Percentiles rank a stretch among this genome's conserved stretches.
Evolutionary conservation across 1,140 invertebrate genomes (phyloP).

Genomic region (Scaptomyza pallida): DNA sequence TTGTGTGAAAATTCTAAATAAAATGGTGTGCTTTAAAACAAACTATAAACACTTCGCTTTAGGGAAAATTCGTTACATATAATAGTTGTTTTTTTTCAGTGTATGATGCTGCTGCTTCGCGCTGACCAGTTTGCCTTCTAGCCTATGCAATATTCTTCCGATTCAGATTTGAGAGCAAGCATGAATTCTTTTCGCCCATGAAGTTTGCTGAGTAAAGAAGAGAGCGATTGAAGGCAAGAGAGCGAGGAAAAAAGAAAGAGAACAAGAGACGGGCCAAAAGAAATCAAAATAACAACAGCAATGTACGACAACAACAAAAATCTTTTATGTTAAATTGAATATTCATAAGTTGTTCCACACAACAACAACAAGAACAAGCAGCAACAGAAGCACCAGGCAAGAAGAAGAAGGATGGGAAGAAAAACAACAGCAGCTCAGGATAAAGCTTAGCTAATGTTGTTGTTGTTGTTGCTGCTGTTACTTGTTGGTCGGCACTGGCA

Average conservation of each 20-base stretch:
- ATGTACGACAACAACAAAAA: slow-evolving; percentile 65
- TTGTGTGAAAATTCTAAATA: neutral
- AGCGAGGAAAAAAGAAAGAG: slow-evolving; percentile 8
- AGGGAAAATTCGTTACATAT: too few relatives aligned
- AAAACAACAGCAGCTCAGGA: slow-evolving; percentile 7
- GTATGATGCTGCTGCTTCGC: slow-evolving; percentile 3
- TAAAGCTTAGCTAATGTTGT: slow-evolving; percentile 46
- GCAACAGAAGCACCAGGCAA: neutral
- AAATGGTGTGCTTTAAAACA: neutral
- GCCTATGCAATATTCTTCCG: slow-evolving; percentile 60
- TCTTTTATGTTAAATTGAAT: slow-evolving; percentile 83
- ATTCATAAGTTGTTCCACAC: slow-evolving; percentile 77
- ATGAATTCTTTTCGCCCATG: slow-evolving; percentile 52
- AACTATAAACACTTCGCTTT: too few relatives aligned
- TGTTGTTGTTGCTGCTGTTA: slow-evolving; percentile 16
- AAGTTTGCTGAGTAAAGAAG: slow-evolving; percentile 27
- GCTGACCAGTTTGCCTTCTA: slow-evolving; percentile 10
- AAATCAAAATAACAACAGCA: slow-evolving; percentile 76
- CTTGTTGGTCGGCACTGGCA: slow-evolving; percentile 40
- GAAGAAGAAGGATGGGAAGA: slow-evolving; percentile 3
- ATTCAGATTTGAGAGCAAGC: slow-evolving; percentile 68
- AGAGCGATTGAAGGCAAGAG: neutral
- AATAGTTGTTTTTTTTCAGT: slow-evolving; percentile 1
- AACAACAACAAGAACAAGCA: slow-evolving; percentile 31
- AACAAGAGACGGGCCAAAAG: slow-evolving; percentile 39